Evolutionary conservation across 2,888 invertebrate genomes (phyloP), one percentile per base, ranked within the genome.

Genomic region (Timandra comae): DNA sequence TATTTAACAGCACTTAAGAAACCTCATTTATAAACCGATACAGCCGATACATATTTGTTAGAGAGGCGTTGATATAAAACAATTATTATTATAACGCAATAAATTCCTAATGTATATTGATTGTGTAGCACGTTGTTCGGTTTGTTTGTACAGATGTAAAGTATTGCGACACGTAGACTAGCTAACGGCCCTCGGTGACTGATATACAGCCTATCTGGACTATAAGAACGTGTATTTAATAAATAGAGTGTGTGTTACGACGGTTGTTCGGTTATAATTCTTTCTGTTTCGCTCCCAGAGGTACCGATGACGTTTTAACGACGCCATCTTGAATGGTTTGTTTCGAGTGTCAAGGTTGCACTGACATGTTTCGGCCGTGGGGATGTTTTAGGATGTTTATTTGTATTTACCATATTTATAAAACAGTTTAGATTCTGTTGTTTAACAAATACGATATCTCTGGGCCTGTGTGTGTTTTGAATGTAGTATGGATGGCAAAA

Each of bases 111-210:
- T 35, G 36, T 35, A 32, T 19, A 31, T 23, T 31, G n/a, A 29
- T 27, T 27, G 27, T 19, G 19, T 41, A 47, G 33, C 36, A 64
- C 64, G 67, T 63, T 64, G 63, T 50, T 63, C 41, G 33, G 41
- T 69, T 73, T 77, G 63, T 74, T 76, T 72, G 57, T 51, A 59
- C 73, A 74, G 69, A 64, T 68, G 73, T 57, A 53, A 43, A 16
- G 16, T 35, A 39, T 40, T 46, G 55, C 58, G 43, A n/a, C 42
- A 58, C 57, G 53, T 51, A 46, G 49, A 49, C 38, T 41, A 29
- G 35, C 29, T 46, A 64, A 69, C 56, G 51, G 49, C 34, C 61
- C 50, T 47, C 6, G 56, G 43, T 46, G 75, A 80, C 60, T 49
- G 74, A 67, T 63, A 63, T 64, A 77, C 59, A 44, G 39, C 33